Conservation (phyloP, 2,888 invertebrate genomes). For the Aphodius granarius region DNA sequence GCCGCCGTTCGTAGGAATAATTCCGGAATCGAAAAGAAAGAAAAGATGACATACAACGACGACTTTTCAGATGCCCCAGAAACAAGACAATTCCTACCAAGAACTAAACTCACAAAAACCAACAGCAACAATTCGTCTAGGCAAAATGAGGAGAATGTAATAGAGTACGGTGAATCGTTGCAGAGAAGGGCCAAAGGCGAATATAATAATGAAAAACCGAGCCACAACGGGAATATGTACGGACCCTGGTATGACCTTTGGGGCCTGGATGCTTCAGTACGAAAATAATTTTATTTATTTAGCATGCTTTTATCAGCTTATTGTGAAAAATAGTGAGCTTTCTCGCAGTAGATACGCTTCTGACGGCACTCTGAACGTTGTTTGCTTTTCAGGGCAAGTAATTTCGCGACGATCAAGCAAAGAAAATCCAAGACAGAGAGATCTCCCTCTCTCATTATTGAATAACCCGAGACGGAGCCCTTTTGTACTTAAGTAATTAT, state of each 20-base stretch:
- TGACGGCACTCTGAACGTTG: not conserved
- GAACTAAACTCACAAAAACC: conserved; percentile 70
- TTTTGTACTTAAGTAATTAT: conserved; percentile 1
- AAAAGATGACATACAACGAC: conserved; percentile 45
- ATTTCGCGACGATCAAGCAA: conserved; percentile 87
- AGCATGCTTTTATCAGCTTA: conserved; percentile 14
- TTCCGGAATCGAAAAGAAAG: conserved; percentile 41
- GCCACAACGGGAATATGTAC: conserved; percentile 69
- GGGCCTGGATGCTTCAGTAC: conserved; percentile 72
- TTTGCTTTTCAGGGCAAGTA: conserved; percentile 71
- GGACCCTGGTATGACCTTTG: conserved; percentile 90
- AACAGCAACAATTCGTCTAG: conserved; percentile 49
- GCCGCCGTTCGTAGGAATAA: conserved; percentile 34
- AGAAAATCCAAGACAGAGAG: conserved; percentile 86
- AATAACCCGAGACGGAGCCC: conserved; percentile 25
- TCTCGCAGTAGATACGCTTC: conserved; percentile 12
- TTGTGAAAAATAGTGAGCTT: conserved; percentile 14
- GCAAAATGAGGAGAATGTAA: conserved; percentile 47
- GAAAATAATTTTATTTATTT: conserved; percentile 38
- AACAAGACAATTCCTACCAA: conserved; percentile 65
- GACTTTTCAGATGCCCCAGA: conserved; percentile 51
- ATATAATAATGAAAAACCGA: conserved; percentile 54
- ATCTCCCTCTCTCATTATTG: conserved; percentile 70
- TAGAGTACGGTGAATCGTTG: conserved; percentile 54
- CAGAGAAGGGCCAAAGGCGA: conserved; percentile 52